These are phyloP conservation scores for Gasterosteus aculeatus DNA, from an alignment of 2,113 vertebrate genomes.

Conservation along the genomic window DNA sequence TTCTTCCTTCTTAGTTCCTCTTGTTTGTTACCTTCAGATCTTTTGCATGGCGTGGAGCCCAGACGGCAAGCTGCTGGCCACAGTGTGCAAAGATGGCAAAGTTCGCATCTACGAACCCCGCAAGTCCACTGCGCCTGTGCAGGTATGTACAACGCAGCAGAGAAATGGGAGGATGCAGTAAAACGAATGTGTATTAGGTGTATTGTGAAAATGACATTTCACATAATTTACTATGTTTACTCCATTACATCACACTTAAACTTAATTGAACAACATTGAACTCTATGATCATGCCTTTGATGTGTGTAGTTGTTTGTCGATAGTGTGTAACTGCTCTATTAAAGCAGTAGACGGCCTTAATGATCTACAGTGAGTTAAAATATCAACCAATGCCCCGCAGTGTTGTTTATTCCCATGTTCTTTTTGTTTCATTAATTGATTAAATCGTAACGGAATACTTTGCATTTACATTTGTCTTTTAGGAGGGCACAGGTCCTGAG, in stretches of 20 bases:
- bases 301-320: background rate
- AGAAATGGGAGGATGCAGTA: background rate
- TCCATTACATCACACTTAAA: background rate
- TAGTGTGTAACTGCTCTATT: background rate
- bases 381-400: too few species aligned
- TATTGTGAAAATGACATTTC: background rate
- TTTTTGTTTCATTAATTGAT: background rate
- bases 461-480: background rate
- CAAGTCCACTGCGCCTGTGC: conserved; percentile 77
- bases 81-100: conserved; percentile 89
- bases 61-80: conserved; percentile 88
- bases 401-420: too few species aligned
- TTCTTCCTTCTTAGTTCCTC: background rate
- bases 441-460: background rate
- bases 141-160: conserved; percentile 76
- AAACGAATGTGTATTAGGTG: background rate
- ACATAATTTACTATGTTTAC: background rate
- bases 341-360: background rate
- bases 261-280: background rate
- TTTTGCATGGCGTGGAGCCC: conserved; percentile 95
- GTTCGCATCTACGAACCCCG: conserved; percentile 91
- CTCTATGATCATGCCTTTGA: background rate
- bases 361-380: background rate
- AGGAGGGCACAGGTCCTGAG: conserved; percentile 92
- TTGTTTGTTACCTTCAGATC: conserved; percentile 79